Percentiles rank a stretch among this genome's conserved stretches.
Evolutionary conservation across 2,888 invertebrate species (phyloP).

Genomic region (Meloe dianella): DNA sequence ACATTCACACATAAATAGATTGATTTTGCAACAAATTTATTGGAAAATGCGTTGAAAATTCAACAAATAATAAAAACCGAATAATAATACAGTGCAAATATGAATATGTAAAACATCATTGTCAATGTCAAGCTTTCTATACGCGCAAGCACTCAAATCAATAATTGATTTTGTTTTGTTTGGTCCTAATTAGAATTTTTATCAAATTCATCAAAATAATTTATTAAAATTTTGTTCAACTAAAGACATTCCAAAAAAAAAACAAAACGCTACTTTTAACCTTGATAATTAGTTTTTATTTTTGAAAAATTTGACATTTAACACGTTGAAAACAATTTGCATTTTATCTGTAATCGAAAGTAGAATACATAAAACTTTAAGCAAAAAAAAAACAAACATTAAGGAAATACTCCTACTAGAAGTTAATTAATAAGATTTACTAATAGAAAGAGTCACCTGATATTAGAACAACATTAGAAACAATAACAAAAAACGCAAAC

Average conservation of each 20-base stretch:
- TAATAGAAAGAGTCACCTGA: too few species aligned
- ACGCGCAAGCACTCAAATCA: neutral
- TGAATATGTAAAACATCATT: conserved; percentile 9
- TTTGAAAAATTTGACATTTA: conserved; percentile 12
- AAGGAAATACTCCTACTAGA: too few species aligned
- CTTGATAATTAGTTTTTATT: conserved; percentile 7
- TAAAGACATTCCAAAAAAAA: neutral
- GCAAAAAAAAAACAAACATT: too few species aligned
- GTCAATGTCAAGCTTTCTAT: conserved; percentile 14
- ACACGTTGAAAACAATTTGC: neutral
- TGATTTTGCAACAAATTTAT: neutral
- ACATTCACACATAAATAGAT: conserved; percentile 2
- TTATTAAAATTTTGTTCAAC: neutral
- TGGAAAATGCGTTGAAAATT: neutral
- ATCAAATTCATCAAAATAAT: too few species aligned
- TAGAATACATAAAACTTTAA: neutral
- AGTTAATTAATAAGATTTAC: too few species aligned
- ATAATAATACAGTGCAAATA: too few species aligned
- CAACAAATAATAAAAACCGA: neutral
- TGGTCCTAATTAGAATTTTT: neutral
- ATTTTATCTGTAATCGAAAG: neutral
- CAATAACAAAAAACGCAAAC: neutral
- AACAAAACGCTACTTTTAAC: neutral
- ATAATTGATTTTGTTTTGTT: neutral
- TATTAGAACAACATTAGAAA: too few species aligned